Percentiles rank a stretch among this genome's conserved stretches.
Conservation (phyloP, 2,888 invertebrate genomes). For the Acronicta leporina region DNA sequence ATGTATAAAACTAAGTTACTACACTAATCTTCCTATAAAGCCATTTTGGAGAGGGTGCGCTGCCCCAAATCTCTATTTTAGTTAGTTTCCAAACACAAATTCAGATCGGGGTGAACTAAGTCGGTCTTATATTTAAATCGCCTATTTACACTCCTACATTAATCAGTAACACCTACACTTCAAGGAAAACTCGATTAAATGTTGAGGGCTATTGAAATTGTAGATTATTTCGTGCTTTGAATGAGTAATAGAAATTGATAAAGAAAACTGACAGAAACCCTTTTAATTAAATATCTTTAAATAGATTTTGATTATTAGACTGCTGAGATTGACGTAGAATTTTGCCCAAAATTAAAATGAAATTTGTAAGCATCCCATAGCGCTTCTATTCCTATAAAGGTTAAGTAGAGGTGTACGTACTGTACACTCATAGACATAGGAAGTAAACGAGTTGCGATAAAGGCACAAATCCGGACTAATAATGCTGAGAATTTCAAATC, state of each 20-base stretch:
- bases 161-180: conserved; percentile 23
- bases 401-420: too few species aligned
- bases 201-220: conserved; percentile 22
- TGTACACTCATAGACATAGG: too few species aligned
- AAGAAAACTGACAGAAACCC: conserved; percentile 1
- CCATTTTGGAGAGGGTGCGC: conserved; percentile 64
- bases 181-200: conserved; percentile 31
- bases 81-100: conserved; percentile 63
- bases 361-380: too few species aligned
- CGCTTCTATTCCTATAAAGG: too few species aligned
- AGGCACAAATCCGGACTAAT: too few species aligned
- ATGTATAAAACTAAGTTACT: conserved; percentile 62
- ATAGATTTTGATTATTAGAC: not conserved
- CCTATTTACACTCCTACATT: conserved; percentile 20
- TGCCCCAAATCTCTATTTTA: conserved; percentile 57
- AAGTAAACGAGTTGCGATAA: too few species aligned
- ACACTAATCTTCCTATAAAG: conserved; percentile 64
- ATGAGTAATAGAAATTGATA: conserved; percentile 17
- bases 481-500: too few species aligned
- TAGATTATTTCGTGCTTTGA: conserved; percentile 27
- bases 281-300: too few species aligned
- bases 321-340: not conserved
- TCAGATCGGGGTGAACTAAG: conserved; percentile 45
- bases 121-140: conserved; percentile 39
- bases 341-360: too few species aligned